A percentile compares a stretch with the other conserved stretches of the same genome.
Conservation (phyloP, 2,797 vertebrate genomes). For the Champsocephalus gunnari region DNA sequence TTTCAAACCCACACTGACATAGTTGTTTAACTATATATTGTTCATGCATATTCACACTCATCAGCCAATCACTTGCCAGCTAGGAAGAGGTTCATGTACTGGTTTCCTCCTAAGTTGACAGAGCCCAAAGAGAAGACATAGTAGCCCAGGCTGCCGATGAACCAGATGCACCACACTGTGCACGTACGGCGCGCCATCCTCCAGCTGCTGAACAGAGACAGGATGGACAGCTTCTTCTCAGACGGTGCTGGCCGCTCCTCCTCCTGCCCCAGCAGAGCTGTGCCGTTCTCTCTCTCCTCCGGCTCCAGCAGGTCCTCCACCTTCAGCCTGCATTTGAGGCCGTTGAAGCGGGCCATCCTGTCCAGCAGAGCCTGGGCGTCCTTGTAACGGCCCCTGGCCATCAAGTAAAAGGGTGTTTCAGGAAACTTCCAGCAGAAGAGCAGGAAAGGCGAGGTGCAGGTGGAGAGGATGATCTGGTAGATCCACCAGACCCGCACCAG, state of each 20-base stretch:
- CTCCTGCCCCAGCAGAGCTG: conserved; percentile 50
- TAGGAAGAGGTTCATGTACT: conserved; percentile 94
- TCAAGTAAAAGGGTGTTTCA: conserved; percentile 94
- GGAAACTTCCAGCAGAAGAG: conserved; percentile 95
- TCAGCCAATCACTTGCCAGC: conserved; percentile 82
- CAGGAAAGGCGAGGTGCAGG: conserved; percentile 90
- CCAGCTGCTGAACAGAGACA: conserved; percentile 90
- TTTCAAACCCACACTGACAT: neutral
- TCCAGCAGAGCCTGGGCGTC: conserved; percentile 89
- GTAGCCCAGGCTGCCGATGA: conserved; percentile 94
- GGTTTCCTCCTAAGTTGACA: conserved; percentile 91
- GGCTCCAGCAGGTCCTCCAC: conserved; percentile 85
- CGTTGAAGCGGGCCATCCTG: conserved; percentile 88
- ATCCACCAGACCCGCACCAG: conserved; percentile 92
- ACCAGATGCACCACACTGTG: conserved; percentile 94
- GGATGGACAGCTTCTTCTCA: conserved; percentile 86
- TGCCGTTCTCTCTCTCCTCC: conserved; percentile 46
- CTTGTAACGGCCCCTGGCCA: conserved; percentile 87
- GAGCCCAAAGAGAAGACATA: conserved; percentile 93
- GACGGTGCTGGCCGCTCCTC: neutral
- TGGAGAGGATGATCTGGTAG: conserved; percentile 93
- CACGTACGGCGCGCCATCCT: conserved; percentile 88
- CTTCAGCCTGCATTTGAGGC: conserved; percentile 81
- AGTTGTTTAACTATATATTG: neutral
- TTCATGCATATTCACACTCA: conserved; percentile 12